These are phyloP conservation scores for Idaea dimidiata DNA, from an alignment of 2,888 invertebrate species.

Conservation along the genomic window DNA sequence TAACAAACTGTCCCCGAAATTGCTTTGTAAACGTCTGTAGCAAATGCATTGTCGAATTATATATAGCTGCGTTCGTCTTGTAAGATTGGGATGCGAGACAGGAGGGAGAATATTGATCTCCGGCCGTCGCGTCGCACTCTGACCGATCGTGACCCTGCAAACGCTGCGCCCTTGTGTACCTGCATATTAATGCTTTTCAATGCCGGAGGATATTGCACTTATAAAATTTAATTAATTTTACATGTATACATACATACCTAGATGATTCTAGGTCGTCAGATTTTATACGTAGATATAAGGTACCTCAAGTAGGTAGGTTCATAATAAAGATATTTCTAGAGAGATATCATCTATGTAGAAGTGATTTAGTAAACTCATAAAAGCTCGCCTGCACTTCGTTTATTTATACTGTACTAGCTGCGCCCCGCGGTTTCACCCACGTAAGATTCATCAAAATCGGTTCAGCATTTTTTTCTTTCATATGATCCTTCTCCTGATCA, in stretches of 20 bases:
- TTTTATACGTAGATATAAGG: not conserved
- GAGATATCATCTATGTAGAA: no score
- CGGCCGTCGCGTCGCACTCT: conserved; percentile 67
- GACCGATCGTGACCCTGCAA: conserved; percentile 73
- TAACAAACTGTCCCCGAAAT: no score
- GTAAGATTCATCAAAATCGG: no score
- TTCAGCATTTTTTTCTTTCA: no score
- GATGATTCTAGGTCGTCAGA: not conserved
- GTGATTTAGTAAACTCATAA: no score
- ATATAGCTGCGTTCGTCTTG: not conserved
- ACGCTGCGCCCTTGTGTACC: conserved; percentile 56
- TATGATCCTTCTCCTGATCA: no score
- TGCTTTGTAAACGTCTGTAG: not conserved
- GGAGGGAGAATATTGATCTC: conserved; percentile 65
- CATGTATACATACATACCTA: not conserved
- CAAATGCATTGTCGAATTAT: not conserved
- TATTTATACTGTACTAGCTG: no score
- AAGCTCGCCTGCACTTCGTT: no score
- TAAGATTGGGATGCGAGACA: conserved; percentile 22
- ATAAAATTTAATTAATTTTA: conserved; percentile 5
- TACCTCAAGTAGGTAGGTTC: not conserved
- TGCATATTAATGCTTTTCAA: conserved; percentile 28
- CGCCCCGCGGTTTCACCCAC: no score
- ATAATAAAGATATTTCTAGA: not conserved
- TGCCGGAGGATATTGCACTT: conserved; percentile 18